Conservation (phyloP, 2,888 invertebrate species). For the Ecdyonurus torrentis region DNA sequence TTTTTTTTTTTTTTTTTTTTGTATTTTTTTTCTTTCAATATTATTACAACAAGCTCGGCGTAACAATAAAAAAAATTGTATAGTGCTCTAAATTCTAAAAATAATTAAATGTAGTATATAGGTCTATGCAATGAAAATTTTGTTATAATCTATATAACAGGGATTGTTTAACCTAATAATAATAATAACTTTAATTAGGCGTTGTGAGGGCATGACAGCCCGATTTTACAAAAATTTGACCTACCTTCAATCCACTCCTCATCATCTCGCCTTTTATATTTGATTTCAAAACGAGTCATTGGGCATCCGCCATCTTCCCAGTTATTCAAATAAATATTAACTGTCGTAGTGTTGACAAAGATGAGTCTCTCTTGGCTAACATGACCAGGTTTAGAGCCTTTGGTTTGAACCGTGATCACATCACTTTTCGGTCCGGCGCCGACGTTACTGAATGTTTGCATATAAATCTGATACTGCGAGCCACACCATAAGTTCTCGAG, state of each 20-base stretch:
- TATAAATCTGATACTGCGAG: slow-evolving; percentile 14
- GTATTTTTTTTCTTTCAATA: too few relatives aligned
- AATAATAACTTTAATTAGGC: too few relatives aligned
- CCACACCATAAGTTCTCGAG: slow-evolving; percentile 15
- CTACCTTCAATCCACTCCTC: slow-evolving; percentile 18
- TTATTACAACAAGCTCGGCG: too few relatives aligned
- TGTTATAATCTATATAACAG: too few relatives aligned
- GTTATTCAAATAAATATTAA: slow-evolving; percentile 18
- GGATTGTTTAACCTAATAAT: too few relatives aligned
- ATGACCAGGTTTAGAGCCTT: slow-evolving; percentile 22
- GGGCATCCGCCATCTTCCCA: slow-evolving; percentile 19
- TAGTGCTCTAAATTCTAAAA: too few relatives aligned
- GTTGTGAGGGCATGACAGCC: too few relatives aligned
- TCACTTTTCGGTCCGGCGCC: slow-evolving; percentile 17
- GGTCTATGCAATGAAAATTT: too few relatives aligned
- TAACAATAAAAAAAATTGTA: too few relatives aligned
- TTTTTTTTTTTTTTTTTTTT: too few relatives aligned
- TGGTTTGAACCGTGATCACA: slow-evolving; percentile 18
- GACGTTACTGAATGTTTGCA: slow-evolving; percentile 16
- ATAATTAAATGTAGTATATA: too few relatives aligned
- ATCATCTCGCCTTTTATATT: slow-evolving; percentile 17
- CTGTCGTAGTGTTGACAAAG: slow-evolving; percentile 18
- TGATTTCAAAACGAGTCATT: slow-evolving; percentile 19
- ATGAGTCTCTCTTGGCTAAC: slow-evolving; percentile 17
- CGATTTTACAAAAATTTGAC: too few relatives aligned